These are phyloP conservation scores for Megalurothrips usitatus DNA, from an alignment of 2,888 invertebrate genomes.

Conservation along the genomic window DNA sequence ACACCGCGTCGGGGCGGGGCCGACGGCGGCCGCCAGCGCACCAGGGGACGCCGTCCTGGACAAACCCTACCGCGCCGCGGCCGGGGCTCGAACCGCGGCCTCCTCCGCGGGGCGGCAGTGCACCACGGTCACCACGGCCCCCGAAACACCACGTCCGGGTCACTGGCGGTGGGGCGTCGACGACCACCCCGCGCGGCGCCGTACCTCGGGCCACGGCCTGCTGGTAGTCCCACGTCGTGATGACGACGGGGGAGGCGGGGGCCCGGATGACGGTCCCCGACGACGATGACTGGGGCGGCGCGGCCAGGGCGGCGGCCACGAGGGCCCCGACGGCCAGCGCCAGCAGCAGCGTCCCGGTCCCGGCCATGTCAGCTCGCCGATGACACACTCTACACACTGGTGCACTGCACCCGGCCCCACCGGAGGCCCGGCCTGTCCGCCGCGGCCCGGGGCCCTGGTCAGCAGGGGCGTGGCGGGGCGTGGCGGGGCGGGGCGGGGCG, in stretches of 20 bases:
- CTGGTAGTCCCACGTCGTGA: constrained; percentile 23
- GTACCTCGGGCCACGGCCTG: neutral
- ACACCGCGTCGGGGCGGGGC: no score
- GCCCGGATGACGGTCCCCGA: neutral
- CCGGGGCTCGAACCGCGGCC: neutral
- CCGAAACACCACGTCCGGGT: no score
- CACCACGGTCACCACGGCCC: no score
- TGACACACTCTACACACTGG: constrained; percentile 3
- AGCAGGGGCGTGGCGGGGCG: neutral
- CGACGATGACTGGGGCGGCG: neutral
- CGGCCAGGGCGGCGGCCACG: neutral
- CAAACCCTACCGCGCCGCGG: no score
- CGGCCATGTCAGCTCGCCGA: neutral
- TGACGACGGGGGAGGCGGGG: neutral
- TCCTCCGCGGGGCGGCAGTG: no score
- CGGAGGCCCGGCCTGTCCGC: neutral
- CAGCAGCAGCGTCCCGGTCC: neutral
- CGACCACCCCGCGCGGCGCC: no score
- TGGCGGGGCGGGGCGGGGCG: neutral
- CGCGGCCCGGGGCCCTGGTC: no score
- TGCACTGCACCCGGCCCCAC: neutral
- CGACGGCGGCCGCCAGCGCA: no score
- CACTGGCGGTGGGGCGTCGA: no score
- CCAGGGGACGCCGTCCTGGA: no score
- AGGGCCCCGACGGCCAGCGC: neutral